Evolutionary conservation across 35 echinoderm and acorn worm species (phyloP).

Genomic region (Anneissia japonica): DNA sequence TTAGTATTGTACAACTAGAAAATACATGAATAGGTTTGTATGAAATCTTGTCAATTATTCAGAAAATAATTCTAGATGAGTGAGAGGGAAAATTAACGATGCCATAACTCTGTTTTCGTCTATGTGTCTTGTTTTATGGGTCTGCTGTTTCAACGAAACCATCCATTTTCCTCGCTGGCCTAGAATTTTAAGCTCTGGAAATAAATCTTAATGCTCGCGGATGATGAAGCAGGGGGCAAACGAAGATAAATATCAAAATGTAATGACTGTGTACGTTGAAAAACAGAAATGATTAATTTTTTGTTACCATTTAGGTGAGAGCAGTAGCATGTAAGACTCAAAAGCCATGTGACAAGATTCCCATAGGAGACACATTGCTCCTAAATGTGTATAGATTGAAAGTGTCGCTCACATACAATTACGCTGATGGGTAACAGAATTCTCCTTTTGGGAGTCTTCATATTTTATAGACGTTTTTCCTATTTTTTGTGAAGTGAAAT

Average conservation of each 20-base stretch:
- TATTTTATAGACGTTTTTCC: no score
- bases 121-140: conserved; percentile 1
- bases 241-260: background rate
- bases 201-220: background rate
- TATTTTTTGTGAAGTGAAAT: no score
- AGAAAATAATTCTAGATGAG: background rate
- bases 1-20: background rate
- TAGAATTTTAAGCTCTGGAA: background rate
- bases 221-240: background rate
- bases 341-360: background rate
- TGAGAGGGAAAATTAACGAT: background rate
- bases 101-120: conserved; percentile 1
- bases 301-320: background rate
- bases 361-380: background rate
- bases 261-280: background rate
- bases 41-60: background rate
- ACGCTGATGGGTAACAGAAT: background rate
- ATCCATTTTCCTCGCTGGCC: background rate
- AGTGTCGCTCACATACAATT: background rate
- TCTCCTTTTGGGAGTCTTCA: no score
- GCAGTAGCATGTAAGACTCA: background rate
- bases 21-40: background rate
- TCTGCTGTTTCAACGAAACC: background rate
- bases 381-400: background rate
- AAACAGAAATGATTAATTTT: background rate